Base-by-base conservation (phyloP, 35 echinoderm and acorn worm species). In the Apostichopus japonicus region DNA sequence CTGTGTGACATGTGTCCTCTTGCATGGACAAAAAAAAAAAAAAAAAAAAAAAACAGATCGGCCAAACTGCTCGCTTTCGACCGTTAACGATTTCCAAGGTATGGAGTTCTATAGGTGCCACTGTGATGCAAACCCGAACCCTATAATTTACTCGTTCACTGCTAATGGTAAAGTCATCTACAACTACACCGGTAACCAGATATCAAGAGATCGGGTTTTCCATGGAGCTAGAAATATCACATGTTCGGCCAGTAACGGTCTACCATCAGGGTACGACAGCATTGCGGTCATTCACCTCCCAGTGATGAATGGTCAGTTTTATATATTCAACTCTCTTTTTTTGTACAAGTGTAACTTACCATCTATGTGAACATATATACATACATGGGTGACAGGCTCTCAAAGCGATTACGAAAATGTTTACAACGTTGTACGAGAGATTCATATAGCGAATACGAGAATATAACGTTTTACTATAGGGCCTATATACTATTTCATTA, bases 131-230 rank as follows among this genome's bases (percentile, higher is more conserved):
- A 83, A 83, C 51, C 79, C 79, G 8, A 1, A 24, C 0, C 23
- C 24, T n/a, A 83, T 8, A 21, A 4, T 52, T 14, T 83, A 17
- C 79, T 83, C 25, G 79, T 83, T 83, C 51, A 52, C 79, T 8
- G 51, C 51, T 6, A 83, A 83, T 52, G 9, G 54, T 21, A 83
- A 83, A 83, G 33, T 83, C 27, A 83, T 83, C 52, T 83, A 83
- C 11, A 83, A 83, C 54, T 83, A 44, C 10, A 83, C 53, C 0
- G 79, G 79, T 54, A 83, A 83, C 14, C 24, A 10, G 17, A 83
- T 83, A 33, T 83, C 79, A 10, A 17, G 13, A 16, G 79, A 83
- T 8, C 9, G 79, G 15, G 13, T 83, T 54, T 83, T 54, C 10
- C 27, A 24, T 54, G 79, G 79, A 8, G 79, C 79, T 14, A 83